These are phyloP conservation scores for Limnephilus auricula DNA, from an alignment of 2,888 invertebrate species.

Conservation along the genomic window DNA sequence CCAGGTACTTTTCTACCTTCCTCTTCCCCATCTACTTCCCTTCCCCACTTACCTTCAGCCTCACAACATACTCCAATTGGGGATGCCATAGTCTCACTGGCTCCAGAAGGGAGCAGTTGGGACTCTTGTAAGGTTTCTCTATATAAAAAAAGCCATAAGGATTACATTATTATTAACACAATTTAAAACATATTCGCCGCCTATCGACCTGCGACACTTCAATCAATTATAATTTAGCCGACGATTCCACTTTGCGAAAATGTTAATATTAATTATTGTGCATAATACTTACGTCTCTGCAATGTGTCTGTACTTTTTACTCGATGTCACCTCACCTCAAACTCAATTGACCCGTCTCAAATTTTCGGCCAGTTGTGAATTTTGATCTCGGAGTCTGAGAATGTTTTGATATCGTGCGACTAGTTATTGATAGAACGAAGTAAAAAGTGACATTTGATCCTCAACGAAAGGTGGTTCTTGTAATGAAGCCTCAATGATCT, in stretches of 20 bases:
- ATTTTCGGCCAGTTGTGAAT: neutral
- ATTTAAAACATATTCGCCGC: neutral
- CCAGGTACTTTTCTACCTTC: too few species aligned
- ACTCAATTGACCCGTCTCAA: neutral
- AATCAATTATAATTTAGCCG: neutral
- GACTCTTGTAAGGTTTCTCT: too few species aligned
- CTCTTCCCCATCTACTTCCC: too few species aligned
- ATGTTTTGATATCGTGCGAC: neutral
- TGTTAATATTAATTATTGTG: neutral
- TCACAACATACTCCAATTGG: too few species aligned
- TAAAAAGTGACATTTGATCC: neutral
- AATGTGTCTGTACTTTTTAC: neutral
- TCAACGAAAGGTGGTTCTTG: neutral
- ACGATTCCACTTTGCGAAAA: neutral
- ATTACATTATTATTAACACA: neutral
- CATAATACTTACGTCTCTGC: neutral
- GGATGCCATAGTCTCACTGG: too few species aligned
- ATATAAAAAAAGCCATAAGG: too few species aligned
- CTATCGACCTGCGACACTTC: neutral
- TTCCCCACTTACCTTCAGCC: too few species aligned
- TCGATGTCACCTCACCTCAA: neutral
- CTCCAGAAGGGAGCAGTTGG: too few species aligned
- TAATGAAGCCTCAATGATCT: neutral
- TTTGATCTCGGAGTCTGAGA: neutral
- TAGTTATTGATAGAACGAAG: neutral